phyloP scores from a whole-genome alignment of 2,888 invertebrate genomes.

The Neoascia interrupta region DNA sequence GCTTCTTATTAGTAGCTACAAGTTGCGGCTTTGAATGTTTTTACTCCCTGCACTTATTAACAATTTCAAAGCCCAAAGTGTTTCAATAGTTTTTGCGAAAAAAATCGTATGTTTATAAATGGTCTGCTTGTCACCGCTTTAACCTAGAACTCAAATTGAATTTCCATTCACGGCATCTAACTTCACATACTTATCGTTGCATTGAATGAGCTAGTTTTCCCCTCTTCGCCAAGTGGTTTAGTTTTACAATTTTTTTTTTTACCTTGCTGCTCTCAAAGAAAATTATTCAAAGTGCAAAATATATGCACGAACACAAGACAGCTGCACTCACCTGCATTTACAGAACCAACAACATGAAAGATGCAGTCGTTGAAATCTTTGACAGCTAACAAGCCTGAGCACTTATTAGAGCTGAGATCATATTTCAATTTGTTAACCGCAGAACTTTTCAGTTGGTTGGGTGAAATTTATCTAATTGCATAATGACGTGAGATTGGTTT shows the following conservation, averaged over 20 bases:
- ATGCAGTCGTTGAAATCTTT: constrained; percentile 51
- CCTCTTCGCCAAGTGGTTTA: background rate
- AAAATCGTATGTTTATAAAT: no score
- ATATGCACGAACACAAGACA: background rate
- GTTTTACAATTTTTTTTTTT: background rate
- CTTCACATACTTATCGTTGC: background rate
- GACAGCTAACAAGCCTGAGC: constrained; percentile 40
- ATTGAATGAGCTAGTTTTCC: background rate
- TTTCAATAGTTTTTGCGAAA: no score
- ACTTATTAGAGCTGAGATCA: constrained; percentile 47
- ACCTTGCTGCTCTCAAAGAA: no score
- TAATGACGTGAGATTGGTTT: constrained; percentile 34
- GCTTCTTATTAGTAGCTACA: no score
- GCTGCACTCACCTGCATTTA: background rate
- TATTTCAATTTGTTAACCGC: constrained; percentile 53
- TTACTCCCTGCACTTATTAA: no score
- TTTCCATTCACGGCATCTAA: background rate
- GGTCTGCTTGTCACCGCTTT: no score
- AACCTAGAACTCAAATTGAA: no score
- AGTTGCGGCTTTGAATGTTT: no score
- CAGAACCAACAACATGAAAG: constrained; percentile 32
- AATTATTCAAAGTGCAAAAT: no score
- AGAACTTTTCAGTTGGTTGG: constrained; percentile 18
- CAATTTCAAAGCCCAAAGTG: no score
- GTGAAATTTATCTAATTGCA: constrained; percentile 49